Evolutionary conservation across 2,797 vertebrate genomes (phyloP), one percentile per base, ranked within the genome.

Genomic region (Tauraco hartlaubi): DNA sequence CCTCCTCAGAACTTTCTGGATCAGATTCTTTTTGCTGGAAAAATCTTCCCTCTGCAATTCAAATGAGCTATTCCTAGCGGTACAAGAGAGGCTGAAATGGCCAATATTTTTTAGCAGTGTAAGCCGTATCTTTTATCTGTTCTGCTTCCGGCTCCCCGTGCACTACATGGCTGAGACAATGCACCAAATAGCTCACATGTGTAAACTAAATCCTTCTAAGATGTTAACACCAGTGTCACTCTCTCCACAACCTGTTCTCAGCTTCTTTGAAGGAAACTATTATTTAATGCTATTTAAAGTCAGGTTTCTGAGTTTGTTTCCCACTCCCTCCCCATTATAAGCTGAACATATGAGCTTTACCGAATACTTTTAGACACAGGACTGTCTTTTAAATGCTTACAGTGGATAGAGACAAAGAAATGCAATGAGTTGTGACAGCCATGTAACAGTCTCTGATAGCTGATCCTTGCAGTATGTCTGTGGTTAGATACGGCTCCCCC

Each of bases 381-480:
- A 96, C 49, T 91, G 91, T 52, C 83, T 96, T 94, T 95, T 90
- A 95, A 93, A 92, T 79, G 82, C 81, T 95, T 88, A 33, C 48
- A 58, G 87, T 69, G 76, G 80, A 88, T 94, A 74, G 92, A 93
- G 81, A 88, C 63, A 76, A 75, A 88, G 91, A 74, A 94, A 91
- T 74, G 52, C 80, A 95, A 86, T 89, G 80, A 95, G 74, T 79
- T 92, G 84, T 95, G 94, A 95, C 94, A 94, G 90, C 88, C 92
- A 28, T 58, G 31, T 64, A 94, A 75, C 76, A 44, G 78, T 58
- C 21, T 59, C 81, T 84, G 90, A 62, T 52, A 72, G 87, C 88
- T 94, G 95, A 97, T 94, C 88, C 68, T 48, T 61, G 76, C 91
- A 76, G 76, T 35, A 33, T 79, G 86, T 81, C 95, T 91, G 92